Base-by-base conservation (phyloP, 2,888 invertebrate genomes). In the Pammene aurita region DNA sequence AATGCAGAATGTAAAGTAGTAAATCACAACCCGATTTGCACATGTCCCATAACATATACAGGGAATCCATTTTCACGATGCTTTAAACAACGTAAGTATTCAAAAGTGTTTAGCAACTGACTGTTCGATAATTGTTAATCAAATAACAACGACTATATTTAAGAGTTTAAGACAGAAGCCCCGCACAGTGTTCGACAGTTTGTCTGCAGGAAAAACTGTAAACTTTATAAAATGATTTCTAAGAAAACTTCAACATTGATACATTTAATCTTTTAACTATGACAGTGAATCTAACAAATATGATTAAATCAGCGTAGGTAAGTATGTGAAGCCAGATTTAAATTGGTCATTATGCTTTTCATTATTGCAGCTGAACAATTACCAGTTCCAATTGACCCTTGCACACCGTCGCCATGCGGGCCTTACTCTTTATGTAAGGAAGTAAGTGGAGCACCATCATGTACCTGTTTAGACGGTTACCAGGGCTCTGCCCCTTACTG, bases 401-500 rank as follows among this genome's bases (percentile, higher is more conserved):
- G 97, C 78, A 93, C 93, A 66, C 96, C 96, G 58, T 95, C 96
- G 54, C 97, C 96, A 5, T 97, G 97, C 81, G 97, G 97, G 11
- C 95, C 96, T 0, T 95, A 96, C 80, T 94, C 96, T 0, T 93
- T 95, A 76, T 97, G 96, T 80, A 94, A 93, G 82, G 93, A 94
- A 67, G 84, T 94, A 11, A 95, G 95, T 72, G 95, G 95, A 73
- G 93, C 94, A 9, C 96, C 96, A 4, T 94, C 96, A 0, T 97
- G 97, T 79, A 95, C 95, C 44, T 97, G 97, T 77, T 82, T 95
- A 64, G 93, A 94, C 66, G 94, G 94, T 67, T 96, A 94, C 77
- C 93, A 94, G 54, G 96, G 96, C 35, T 92, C 94, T 72, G 95
- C 96, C 61, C 96, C 96, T 4, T 94, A 95, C 76, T 97, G 96